Evolutionary conservation across 2,888 invertebrate genomes (phyloP).

Genomic region (Lithophane ornitopus): DNA sequence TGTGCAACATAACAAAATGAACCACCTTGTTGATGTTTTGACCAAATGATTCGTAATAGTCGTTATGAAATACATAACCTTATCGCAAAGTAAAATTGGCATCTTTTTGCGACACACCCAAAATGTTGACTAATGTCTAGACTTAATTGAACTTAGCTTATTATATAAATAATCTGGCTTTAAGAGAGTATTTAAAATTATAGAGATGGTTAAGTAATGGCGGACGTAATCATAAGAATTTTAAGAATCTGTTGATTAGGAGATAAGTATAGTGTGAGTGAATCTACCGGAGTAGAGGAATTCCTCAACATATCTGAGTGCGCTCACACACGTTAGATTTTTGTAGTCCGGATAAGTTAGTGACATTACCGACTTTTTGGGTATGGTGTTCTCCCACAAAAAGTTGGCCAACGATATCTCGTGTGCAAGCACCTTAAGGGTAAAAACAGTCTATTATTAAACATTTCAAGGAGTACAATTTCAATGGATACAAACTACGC

Average conservation of each 20-base stretch:
- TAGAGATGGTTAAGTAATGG: neutral
- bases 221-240: neutral
- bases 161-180: slow-evolving; percentile 6
- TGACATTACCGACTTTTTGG: too few species aligned
- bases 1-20: slow-evolving; percentile 29
- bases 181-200: neutral
- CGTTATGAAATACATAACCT: slow-evolving; percentile 39
- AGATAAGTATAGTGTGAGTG: neutral
- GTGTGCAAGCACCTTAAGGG: neutral
- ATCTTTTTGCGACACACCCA: slow-evolving; percentile 26
- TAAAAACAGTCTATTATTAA: neutral
- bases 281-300: neutral
- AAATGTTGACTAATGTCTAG: slow-evolving; percentile 24
- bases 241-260: neutral
- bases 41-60: slow-evolving; percentile 35
- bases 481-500: neutral
- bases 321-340: neutral
- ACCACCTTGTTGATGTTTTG: slow-evolving; percentile 24
- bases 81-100: slow-evolving; percentile 6
- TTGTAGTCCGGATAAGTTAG: neutral
- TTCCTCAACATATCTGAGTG: neutral
- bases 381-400: too few species aligned
- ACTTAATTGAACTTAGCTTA: slow-evolving; percentile 27
- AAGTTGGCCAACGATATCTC: too few species aligned
- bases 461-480: slow-evolving; percentile 21